Evolutionary conservation across 1,140 invertebrate species (phyloP), one percentile per base, ranked within the genome.

Genomic region (Drosophila obscura): DNA sequence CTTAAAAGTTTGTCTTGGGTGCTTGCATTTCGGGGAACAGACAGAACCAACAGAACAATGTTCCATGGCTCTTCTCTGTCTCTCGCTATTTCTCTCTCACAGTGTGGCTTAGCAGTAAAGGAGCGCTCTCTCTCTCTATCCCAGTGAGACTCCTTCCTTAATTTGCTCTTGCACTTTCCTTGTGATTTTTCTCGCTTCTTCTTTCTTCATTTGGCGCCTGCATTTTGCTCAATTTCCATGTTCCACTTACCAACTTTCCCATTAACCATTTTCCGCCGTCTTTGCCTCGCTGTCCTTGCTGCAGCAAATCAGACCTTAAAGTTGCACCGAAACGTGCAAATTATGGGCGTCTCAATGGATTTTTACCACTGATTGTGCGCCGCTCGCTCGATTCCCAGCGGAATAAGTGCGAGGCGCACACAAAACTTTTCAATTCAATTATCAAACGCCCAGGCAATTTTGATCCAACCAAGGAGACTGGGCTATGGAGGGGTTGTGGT

Each of bases 371-470:
- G 26, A 56, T 59, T 48, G 43, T 63, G 28, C 39, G 50, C 46
- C 31, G 26, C 63, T 43, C 52, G 53, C 65, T 62, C 43, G 24
- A 53, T 61, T 56, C 51, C 56, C 61, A 58, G 51, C 66, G 68
- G 64, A 78, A 73, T 45, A 79, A 80, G 60, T 79, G 77, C 77
- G 58, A 61, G 73, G 80, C 35, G 11, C 35, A 39, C 11, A 39
- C 72, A 61, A 74, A 80, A 84, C 62, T 83, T 84, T 83, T 83
- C 77, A 77, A 85, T 84, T 84, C 81, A 84, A 84, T 84, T 84
- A 84, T 80, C 80, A 75, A 39, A 84, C 80, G 80, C 80, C 80
- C 80, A 79, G 49, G 55, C 55, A n/a, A 19, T 52, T 45, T 66
- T 26, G 41, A 35, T 15, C 4, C 16, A 13, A 11, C 26, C 22